Conservation (phyloP, 2,888 invertebrate species). For the Carcina quercana region DNA sequence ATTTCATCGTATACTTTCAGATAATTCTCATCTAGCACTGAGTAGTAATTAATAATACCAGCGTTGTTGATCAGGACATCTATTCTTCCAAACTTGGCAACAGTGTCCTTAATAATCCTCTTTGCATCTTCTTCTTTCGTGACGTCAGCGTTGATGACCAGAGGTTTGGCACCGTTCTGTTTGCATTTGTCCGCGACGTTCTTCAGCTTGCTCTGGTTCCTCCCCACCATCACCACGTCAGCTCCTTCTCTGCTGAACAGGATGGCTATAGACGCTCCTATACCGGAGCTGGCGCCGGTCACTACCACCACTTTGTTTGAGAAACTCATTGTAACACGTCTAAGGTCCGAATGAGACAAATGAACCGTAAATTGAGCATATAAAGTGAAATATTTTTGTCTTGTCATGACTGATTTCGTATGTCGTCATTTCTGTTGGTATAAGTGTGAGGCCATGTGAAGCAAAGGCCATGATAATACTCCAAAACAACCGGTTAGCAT, state of each 20-base stretch:
- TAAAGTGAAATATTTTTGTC: too few species aligned
- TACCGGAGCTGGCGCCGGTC: conserved; percentile 38
- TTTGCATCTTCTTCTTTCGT: conserved; percentile 36
- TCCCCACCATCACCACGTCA: conserved; percentile 28
- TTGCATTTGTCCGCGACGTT: conserved; percentile 23
- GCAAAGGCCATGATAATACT: too few species aligned
- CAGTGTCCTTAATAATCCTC: conserved; percentile 24
- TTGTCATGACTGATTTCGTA: too few species aligned
- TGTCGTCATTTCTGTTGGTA: too few species aligned
- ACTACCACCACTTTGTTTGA: conserved; percentile 19
- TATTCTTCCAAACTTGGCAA: conserved; percentile 29
- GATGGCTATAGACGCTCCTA: conserved; percentile 31
- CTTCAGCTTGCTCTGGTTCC: conserved; percentile 23
- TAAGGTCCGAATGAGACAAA: too few species aligned
- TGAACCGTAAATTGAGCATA: too few species aligned
- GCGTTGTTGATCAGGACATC: conserved; percentile 26
- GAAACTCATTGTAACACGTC: conserved; percentile 6
- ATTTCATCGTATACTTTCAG: conserved; percentile 17
- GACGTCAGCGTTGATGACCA: conserved; percentile 32
- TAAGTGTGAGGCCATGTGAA: too few species aligned
- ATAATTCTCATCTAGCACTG: conserved; percentile 10
- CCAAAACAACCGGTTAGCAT: too few species aligned
- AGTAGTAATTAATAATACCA: conserved; percentile 9
- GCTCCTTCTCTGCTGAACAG: conserved; percentile 32
- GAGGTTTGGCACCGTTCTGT: conserved; percentile 21